Evolutionary conservation across 2,888 invertebrate genomes (phyloP).

Genomic region (Calameuta pallipes): DNA sequence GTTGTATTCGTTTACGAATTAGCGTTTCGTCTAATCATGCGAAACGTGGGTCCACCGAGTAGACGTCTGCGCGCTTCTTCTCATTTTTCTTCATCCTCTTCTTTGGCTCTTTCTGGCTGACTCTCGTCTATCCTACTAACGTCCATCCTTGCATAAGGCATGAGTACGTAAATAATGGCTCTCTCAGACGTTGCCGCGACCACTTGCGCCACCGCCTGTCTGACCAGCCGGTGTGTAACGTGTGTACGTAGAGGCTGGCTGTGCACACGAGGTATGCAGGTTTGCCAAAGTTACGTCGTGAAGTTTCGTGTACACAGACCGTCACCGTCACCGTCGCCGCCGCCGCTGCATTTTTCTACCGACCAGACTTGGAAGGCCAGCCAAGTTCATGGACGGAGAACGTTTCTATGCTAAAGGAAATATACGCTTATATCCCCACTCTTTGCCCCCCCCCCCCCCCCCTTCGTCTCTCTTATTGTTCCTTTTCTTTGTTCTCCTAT

Average conservation of each 20-base stretch:
- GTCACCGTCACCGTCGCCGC: not conserved
- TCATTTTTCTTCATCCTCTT: not conserved
- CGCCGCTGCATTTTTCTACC: conserved; percentile 1
- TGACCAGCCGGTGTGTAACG: not conserved
- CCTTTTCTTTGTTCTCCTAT: not conserved
- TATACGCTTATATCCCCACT: not conserved
- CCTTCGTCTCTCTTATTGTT: not conserved
- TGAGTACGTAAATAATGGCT: conserved; percentile 35
- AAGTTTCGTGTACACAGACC: not conserved
- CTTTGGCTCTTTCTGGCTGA: not conserved
- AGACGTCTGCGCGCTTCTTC: conserved; percentile 4
- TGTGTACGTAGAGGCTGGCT: not conserved
- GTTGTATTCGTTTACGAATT: too few species aligned
- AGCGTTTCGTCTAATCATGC: not conserved
- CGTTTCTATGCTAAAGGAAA: not conserved
- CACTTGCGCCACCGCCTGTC: not conserved
- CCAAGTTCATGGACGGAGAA: not conserved
- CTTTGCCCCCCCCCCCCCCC: fast-evolving
- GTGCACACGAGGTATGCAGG: not conserved
- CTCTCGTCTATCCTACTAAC: not conserved
- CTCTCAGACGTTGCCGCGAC: not conserved
- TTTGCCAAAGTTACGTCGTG: too few species aligned
- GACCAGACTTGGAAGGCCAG: conserved; percentile 1
- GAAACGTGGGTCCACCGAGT: conserved; percentile 6
- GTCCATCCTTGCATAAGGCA: conserved; percentile 31